Evolutionary conservation across 2,113 vertebrate species (phyloP), one percentile per base, ranked within the genome.

Genomic region (Hemichromis elongatus): DNA sequence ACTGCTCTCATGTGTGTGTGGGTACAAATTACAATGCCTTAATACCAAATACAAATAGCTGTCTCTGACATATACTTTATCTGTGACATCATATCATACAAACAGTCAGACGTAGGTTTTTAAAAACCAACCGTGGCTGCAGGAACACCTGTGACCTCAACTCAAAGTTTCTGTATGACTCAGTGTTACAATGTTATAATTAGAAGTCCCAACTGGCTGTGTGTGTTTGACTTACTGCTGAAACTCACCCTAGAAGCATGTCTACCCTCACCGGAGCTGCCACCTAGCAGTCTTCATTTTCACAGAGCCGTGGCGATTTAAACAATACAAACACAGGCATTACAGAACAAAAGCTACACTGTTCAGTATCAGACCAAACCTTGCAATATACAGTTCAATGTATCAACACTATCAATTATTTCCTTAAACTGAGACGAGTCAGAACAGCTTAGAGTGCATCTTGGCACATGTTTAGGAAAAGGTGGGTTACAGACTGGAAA

Each of bases 81-180:
- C 5, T 57, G 40, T 37, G 42, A 81, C 82, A 56, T 83, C 56
- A 61, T 1, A 24, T 21, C 21, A 14, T 7, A n/a, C 18, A 75
- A 75, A 75, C 45, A 75, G 42, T 73, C 47, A 75, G 8, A 30
- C 10, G 13, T 12, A 2, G 2, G 21, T 35, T 50, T 54, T 53
- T 52, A 79, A 55, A 73, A 28, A 21, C 57, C 30, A 10, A 16
- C 55, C 28, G 26, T 5, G 24, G 53, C 81, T 68, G 56, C 14
- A 28, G 61, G 10, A 42, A 81, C 79, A 30, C 33, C 14, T 54
- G 7, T 92, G 88, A 90, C 81, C 81, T 94, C 90, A 93, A 52
- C 73, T 35, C 50, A 53, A 14, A 47, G 88, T 88, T 89, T 93
- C 88, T 88, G 78, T 78, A 24, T 93, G 90, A 95, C 83, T 94